A percentile compares a stretch with the other conserved stretches of the same genome.
These are phyloP conservation scores for Hemibagrus guttatus DNA, from an alignment of 2,797 vertebrate species.

Conservation along the genomic window DNA sequence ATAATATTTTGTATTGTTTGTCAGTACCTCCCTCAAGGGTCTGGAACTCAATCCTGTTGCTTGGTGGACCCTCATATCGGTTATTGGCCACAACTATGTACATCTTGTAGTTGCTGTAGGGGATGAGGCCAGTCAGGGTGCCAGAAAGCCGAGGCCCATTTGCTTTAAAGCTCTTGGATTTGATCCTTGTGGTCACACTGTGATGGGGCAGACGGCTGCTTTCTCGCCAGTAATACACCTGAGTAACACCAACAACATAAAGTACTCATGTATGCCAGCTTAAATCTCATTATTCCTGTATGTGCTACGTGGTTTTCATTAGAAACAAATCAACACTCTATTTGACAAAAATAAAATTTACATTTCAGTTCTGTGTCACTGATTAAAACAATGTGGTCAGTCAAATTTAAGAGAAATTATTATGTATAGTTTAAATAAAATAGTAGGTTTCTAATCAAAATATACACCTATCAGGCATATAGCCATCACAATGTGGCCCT, in stretches of 20 bases:
- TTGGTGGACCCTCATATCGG: slow-evolving; percentile 88
- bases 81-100: slow-evolving; percentile 95
- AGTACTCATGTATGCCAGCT: neutral
- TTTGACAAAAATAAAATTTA: neutral
- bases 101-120: slow-evolving; percentile 96
- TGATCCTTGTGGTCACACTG: slow-evolving; percentile 86
- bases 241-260: slow-evolving; percentile 44
- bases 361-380: neutral
- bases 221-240: slow-evolving; percentile 97
- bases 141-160: slow-evolving; percentile 83
- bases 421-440: too few relatives aligned
- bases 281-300: neutral
- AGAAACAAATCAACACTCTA: neutral
- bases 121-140: slow-evolving; percentile 82
- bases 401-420: neutral
- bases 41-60: slow-evolving; percentile 87
- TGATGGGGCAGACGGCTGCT: slow-evolving; percentile 92
- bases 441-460: neutral
- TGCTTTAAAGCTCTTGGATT: slow-evolving; percentile 84
- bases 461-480: too few relatives aligned
- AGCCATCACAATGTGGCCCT: too few relatives aligned
- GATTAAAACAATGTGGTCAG: neutral
- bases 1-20: neutral
- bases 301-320: too few relatives aligned
- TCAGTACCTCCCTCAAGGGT: slow-evolving; percentile 92